A percentile compares a stretch with the other conserved stretches of the same genome.
These are phyloP conservation scores for Manis javanica DNA, from an alignment of 2,797 vertebrate species.

Conservation along the genomic window DNA sequence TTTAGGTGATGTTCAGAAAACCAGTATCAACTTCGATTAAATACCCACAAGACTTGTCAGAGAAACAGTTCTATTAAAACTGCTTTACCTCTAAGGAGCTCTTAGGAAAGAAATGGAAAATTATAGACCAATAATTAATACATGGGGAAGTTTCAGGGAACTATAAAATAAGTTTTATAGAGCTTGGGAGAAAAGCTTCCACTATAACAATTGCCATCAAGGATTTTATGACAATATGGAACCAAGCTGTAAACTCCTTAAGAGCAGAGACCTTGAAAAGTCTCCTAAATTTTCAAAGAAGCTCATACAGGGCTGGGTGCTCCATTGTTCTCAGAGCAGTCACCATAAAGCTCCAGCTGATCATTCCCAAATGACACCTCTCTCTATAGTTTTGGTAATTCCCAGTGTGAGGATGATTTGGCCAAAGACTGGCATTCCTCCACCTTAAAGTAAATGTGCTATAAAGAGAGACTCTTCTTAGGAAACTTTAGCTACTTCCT, in stretches of 20 bases:
- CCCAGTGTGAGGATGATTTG: not conserved
- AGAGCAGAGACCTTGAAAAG: not conserved
- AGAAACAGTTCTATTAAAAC: conserved; percentile 21
- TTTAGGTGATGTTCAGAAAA: conserved; percentile 18
- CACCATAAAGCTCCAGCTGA: not conserved
- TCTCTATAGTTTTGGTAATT: not conserved
- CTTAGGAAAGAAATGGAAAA: not conserved
- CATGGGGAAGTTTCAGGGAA: not conserved
- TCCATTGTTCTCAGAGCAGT: not conserved
- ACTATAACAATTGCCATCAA: not conserved
- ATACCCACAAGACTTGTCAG: not conserved
- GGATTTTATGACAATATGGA: not conserved
- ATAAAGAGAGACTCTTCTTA: not conserved
- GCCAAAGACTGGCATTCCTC: not conserved
- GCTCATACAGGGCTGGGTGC: not conserved
- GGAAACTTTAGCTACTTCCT: not conserved
- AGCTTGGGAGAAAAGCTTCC: not conserved
- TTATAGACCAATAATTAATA: conserved; percentile 16
- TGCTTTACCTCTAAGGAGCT: not conserved
- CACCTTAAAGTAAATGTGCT: not conserved
- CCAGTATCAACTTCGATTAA: conserved; percentile 14
- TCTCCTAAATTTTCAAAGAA: not conserved
- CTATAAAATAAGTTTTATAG: conserved; percentile 38
- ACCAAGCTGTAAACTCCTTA: conserved; percentile 9
- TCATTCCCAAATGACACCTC: not conserved